Base-by-base conservation (phyloP, 2,888 invertebrate genomes). In the Mesorhabditis sp. region DNA sequence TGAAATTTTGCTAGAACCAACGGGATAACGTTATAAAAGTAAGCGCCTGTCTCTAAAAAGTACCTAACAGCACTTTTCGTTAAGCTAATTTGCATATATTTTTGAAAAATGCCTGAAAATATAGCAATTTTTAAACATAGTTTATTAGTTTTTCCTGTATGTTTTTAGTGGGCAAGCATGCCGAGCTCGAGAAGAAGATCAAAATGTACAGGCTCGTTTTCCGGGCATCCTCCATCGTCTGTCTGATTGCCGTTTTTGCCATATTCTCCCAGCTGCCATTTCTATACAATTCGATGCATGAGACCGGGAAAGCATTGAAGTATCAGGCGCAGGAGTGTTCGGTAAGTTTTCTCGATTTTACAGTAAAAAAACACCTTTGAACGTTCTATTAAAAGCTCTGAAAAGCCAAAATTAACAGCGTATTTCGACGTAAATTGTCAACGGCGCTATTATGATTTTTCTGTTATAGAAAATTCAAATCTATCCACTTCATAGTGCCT, bases 201-300 rank as follows among this genome's bases (percentile, higher is more conserved):
- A 10, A n/a, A 10, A 10, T 50, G 10, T 50, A 50, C 58, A 10
- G 58, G n/a, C 7, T 50, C 58, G 58, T 50, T 13, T 50, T 50
- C 58, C 58, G 58, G 7, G 7, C 58, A 50, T 50, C 58, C 1
- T 10, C 58, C n/a, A 10, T 67, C 62, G 66, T 70, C 58, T 67
- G 41, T n/a, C 42, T 70, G 28, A 45, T 68, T 45, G 42, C 65
- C 15, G 61, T 67, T 41, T 62, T 67, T 61, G 28, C 43, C 43
- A 61, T 61, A 45, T 67, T 62, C 61, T 61, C 43, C 13, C 28
- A 13, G 13, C 13, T 61, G 15, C 50, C 58, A 44, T 63, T 28
- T 63, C 41, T 63, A 4, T 63, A n/a, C 10, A 13, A 63, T 63
- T n/a, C 63, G 58, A 50, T 50, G 58, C 58, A 50, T 2, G 58